These are phyloP conservation scores for Caenorhabditis remanei DNA, from an alignment of 1,140 invertebrate species.

Conservation along the genomic window DNA sequence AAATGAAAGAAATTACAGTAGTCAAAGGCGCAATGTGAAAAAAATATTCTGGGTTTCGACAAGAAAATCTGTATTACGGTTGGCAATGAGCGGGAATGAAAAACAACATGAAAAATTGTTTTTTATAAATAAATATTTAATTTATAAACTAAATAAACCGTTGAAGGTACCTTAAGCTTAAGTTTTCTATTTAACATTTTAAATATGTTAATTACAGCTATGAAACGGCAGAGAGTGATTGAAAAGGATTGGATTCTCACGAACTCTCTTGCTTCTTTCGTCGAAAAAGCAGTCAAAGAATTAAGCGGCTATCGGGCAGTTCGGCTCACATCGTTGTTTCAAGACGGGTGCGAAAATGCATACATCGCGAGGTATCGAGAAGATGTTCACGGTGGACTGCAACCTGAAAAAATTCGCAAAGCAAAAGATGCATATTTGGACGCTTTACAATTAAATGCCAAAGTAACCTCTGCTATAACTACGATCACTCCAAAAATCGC, in stretches of 20 bases:
- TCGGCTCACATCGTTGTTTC: not conserved
- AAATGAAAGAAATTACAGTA: no score
- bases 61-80: no score
- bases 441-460: slow-evolving; percentile 12
- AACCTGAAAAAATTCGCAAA: slow-evolving; percentile 37
- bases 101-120: no score
- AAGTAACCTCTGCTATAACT: not conserved
- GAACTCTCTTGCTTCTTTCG: not conserved
- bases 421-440: slow-evolving; percentile 7
- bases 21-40: no score
- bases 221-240: not conserved
- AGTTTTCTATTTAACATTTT: no score
- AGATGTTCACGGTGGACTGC: slow-evolving; percentile 28
- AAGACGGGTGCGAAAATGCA: slow-evolving; percentile 28
- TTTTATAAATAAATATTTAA: no score
- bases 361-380: slow-evolving; percentile 45
- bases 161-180: no score
- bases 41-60: no score
- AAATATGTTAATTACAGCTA: not conserved
- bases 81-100: no score
- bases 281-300: not conserved
- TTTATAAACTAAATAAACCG: no score
- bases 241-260: slow-evolving; percentile 29
- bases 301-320: not conserved
- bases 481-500: slow-evolving; percentile 6